Conservation (phyloP, 2,797 vertebrate genomes). For the Rhinogobio ventralis region DNA sequence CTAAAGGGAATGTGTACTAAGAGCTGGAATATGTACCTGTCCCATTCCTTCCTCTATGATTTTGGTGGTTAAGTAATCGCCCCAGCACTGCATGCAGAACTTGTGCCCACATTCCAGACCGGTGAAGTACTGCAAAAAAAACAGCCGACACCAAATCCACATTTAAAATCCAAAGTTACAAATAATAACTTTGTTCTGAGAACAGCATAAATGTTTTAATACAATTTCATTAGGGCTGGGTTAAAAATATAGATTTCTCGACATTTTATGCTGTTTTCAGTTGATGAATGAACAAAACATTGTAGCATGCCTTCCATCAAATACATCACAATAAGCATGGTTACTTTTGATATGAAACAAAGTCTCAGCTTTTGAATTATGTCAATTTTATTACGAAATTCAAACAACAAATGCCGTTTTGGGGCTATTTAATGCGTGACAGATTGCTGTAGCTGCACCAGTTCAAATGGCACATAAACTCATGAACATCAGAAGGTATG, state of each 20-base stretch:
- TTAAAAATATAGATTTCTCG: neutral
- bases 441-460: neutral
- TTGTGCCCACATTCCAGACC: slow-evolving; percentile 99
- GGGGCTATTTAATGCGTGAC: neutral
- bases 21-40: slow-evolving; percentile 83
- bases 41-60: slow-evolving; percentile 99
- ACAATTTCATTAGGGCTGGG: neutral
- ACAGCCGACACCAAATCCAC: slow-evolving; percentile 5
- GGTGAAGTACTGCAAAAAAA: slow-evolving; percentile 90
- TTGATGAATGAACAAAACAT: neutral
- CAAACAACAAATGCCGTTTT: neutral
- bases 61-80: slow-evolving; percentile 99
- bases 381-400: neutral
- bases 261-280: neutral
- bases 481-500: neutral
- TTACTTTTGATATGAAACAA: neutral
- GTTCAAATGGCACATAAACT: neutral
- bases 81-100: slow-evolving; percentile 99
- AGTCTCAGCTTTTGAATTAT: neutral
- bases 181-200: neutral
- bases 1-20: neutral
- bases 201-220: neutral
- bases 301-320: neutral
- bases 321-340: neutral
- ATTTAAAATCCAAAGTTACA: slow-evolving; percentile 17